A percentile compares a stretch with the other conserved stretches of the same genome.
Conservation (phyloP, 2,888 invertebrate genomes). For the Brachyptera risi region DNA sequence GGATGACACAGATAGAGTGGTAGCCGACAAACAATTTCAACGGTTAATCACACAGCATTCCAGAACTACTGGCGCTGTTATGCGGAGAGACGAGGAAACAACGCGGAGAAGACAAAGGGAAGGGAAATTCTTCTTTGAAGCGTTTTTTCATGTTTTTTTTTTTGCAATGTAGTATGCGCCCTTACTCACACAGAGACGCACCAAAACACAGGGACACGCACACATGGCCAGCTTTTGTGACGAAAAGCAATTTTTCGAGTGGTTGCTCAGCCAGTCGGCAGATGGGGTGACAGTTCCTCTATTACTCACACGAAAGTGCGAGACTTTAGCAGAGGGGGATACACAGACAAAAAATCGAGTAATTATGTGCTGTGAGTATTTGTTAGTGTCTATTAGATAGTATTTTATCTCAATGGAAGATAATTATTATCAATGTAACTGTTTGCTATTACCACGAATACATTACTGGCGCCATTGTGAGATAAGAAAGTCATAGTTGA, state of each 20-base stretch:
- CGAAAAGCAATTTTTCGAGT: conserved; percentile 14
- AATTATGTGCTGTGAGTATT: no score
- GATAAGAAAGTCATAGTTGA: no score
- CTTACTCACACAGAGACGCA: no score
- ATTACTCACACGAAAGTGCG: conserved; percentile 1
- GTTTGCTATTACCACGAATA: no score
- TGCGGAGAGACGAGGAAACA: not conserved
- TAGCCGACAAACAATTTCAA: conserved; percentile 11
- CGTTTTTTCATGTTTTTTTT: not conserved
- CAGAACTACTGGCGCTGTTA: not conserved
- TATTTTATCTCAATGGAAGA: no score
- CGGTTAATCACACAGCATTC: conserved; percentile 18
- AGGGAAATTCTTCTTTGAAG: not conserved
- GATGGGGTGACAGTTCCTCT: not conserved
- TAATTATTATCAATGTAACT: no score
- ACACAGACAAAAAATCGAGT: no score
- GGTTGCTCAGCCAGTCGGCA: not conserved
- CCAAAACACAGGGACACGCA: no score
- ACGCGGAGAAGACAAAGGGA: conserved; percentile 13
- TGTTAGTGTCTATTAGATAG: no score
- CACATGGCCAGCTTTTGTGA: not conserved
- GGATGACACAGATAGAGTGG: conserved; percentile 19
- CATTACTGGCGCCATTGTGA: no score
- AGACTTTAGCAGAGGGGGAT: no score
- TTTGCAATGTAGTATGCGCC: not conserved